Evolutionary conservation across 1,140 invertebrate species (phyloP).

Genomic region (Eupeodes corollae): DNA sequence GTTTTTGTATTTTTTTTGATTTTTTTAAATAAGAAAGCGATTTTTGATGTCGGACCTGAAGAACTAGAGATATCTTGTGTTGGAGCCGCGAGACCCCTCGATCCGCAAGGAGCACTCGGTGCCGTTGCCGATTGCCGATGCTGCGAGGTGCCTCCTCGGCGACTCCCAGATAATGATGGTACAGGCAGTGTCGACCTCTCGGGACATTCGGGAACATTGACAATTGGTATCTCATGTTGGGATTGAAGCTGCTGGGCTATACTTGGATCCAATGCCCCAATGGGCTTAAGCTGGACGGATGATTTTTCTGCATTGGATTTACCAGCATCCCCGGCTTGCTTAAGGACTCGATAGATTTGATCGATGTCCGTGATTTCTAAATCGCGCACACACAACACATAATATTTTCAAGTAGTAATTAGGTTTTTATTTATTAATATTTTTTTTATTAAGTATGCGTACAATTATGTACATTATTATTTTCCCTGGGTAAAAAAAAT

Average conservation of each 20-base stretch:
- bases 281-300: slow-evolving; percentile 9
- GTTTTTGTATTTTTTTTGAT: neutral
- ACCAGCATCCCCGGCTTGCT: slow-evolving; percentile 68
- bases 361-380: slow-evolving; percentile 57
- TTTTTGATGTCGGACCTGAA: slow-evolving; percentile 32
- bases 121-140: neutral
- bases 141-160: slow-evolving; percentile 19
- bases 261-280: slow-evolving; percentile 2
- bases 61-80: slow-evolving; percentile 35
- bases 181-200: slow-evolving; percentile 7
- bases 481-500: too few species aligned
- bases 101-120: slow-evolving; percentile 10
- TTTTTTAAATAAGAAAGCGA: neutral
- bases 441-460: slow-evolving; percentile 4
- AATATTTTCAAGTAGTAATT: slow-evolving; percentile 2
- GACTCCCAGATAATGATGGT: slow-evolving; percentile 25
- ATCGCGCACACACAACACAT: neutral
- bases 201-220: slow-evolving; percentile 16
- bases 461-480: too few species aligned
- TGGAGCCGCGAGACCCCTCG: slow-evolving; percentile 31
- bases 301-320: slow-evolving; percentile 27
- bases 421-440: slow-evolving; percentile 13
- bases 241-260: slow-evolving; percentile 4
- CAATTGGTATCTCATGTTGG: slow-evolving; percentile 14
- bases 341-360: slow-evolving; percentile 84